Evolutionary conservation across 2,888 invertebrate species (phyloP), one percentile per base, ranked within the genome.

Genomic region (Drosophila conformis): DNA sequence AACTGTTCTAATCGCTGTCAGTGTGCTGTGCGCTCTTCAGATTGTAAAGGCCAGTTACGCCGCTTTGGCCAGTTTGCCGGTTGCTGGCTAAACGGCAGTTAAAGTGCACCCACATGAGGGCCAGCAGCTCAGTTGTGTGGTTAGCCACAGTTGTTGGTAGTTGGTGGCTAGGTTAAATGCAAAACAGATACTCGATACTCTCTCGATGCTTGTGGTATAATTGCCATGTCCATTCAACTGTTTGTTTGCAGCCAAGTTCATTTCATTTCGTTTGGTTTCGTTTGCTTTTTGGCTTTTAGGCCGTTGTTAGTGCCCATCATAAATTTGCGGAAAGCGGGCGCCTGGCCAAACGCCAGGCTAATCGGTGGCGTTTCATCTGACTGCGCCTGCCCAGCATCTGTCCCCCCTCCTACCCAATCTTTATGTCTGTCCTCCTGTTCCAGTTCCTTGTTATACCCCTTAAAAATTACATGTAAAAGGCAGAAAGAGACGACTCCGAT

Each of bases 291-390:
- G 80, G 80, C 70, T 74, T 76, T 78, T 73, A 53, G 38, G 74
- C 78, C 82, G 84, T 82, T 85, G 87, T 84, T 86, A 83, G 82
- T 82, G 85, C 80, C 87, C 86, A 85, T 87, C 85, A 85, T 87
- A 85, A 85, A 85, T 86, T 87, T 74, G 57, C 73, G 58, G 42
- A 77, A 80, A 72, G 71, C 62, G 80, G 80, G 80, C 80, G 73
- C 66, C 77, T 67, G 63, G 73, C 68, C 78, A 73, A 83, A 83
- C 79, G 68, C 76, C 69, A 74, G 67, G 73, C 85, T 86, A 86
- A 86, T 86, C 85, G 85, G 85, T 86, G 87, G 85, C 85, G 81
- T 86, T 86, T 86, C 87, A 86, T 86, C 85, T 85, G 82, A 61
- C 29, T 74, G 64, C 33, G 51, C 51, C 38, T 27, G 60, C 10